A percentile compares a stretch with the other conserved stretches of the same genome.
Evolutionary conservation across 2,113 vertebrate species (phyloP).

Genomic region (Ailurus styani): DNA sequence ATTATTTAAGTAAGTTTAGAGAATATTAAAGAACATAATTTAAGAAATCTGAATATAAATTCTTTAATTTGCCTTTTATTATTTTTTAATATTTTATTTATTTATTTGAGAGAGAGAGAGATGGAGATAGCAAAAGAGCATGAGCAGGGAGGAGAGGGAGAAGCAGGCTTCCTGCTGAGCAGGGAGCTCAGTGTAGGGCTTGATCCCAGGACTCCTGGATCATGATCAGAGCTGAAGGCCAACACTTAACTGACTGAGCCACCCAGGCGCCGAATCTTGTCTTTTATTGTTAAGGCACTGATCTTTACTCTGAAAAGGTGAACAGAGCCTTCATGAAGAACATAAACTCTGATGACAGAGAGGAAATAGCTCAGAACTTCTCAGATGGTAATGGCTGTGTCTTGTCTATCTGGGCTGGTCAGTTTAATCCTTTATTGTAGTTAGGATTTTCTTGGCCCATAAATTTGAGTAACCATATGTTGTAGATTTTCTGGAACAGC

Average conservation of each 20-base stretch:
- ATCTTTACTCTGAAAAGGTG: conserved; percentile 39
- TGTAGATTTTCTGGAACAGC: conserved; percentile 64
- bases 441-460: conserved; percentile 56
- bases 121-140: too few species aligned
- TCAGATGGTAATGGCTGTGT: neutral
- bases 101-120: neutral
- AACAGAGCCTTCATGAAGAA: neutral
- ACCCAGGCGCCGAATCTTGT: neutral
- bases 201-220: too few species aligned
- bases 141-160: too few species aligned
- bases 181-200: too few species aligned
- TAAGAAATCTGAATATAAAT: conserved; percentile 34
- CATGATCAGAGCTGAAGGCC: neutral
- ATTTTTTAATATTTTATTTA: neutral
- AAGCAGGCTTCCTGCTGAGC: too few species aligned
- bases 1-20: conserved; percentile 16
- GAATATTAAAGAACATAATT: conserved; percentile 16
- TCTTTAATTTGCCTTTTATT: neutral
- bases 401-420: neutral
- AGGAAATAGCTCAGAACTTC: neutral
- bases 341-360: neutral
- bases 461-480: conserved; percentile 63
- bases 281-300: neutral
- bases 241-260: neutral
- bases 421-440: conserved; percentile 14